Base-by-base conservation (phyloP, 2,797 vertebrate genomes). In the Aphelocoma californica region DNA sequence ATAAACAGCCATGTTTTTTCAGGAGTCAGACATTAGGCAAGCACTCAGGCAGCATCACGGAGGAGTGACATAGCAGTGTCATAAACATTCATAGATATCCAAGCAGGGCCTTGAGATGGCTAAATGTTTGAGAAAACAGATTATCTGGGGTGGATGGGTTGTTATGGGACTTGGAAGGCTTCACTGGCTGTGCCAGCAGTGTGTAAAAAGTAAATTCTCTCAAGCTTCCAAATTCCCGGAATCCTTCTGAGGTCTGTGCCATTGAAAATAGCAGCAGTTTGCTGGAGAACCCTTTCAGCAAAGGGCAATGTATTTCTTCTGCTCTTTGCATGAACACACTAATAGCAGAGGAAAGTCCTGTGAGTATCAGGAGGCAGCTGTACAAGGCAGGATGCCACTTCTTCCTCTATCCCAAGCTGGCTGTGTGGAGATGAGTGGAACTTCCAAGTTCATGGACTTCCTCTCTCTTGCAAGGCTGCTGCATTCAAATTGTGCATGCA, bases 71-170 rank as follows among this genome's bases (percentile, higher is more conserved):
- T 91, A 93, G 93, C 87, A 86, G 78, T 18, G 34, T 64, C 91
- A 96, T 94, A 96, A 96, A 96, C 95, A 93, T 81, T 93, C 20
- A 24, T 73, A 96, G 97, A 93, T 97, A 90, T 97, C 92, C 96
- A 97, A 93, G 50, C 57, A 92, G 88, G 96, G 56, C 70, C 90
- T 62, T 47, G 90, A 88, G 93, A 96, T 65, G 14, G 85, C 34
- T 29, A 23, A 90, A 92, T 66, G 34, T 85, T 90, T 95, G 48
- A 72, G 78, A 96, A 93, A 91, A 65, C 62, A 81, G 4, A 23
- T 94, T 86, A 92, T 47, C 78, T 96, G 97, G 93, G 19, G 86
- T 95, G 94, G 86, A 96, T 15, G 54, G 40, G 58, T 67, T 93
- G 42, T 90, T 91, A 94, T 5, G 9, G 81, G 56, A 28, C 79